Percentiles rank a stretch among this genome's conserved stretches.
Conservation (phyloP, 1,140 invertebrate genomes). For the Nephila pilipes region DNA sequence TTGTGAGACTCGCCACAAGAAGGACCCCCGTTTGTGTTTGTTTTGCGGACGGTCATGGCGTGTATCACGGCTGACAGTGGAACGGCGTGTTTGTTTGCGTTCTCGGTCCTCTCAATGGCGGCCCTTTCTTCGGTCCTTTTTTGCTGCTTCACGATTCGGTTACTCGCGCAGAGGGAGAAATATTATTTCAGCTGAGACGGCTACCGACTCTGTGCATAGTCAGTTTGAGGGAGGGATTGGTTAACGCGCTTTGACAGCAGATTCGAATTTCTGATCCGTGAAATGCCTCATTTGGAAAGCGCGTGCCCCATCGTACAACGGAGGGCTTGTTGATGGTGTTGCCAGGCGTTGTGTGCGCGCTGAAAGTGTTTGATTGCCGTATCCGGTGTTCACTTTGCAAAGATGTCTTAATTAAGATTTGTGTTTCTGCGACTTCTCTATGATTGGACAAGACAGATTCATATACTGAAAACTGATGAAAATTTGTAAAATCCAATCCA, state of each 20-base stretch:
- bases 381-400: too few relatives aligned
- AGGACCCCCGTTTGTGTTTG: conserved; percentile 33
- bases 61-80: conserved; percentile 9
- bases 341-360: too few relatives aligned
- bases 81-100: conserved; percentile 22
- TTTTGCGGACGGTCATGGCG: conserved; percentile 32
- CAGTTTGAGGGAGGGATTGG: neutral
- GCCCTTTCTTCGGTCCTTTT: neutral
- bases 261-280: neutral
- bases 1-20: neutral
- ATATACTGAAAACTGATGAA: too few relatives aligned
- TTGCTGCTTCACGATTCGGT: neutral
- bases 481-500: too few relatives aligned
- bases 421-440: too few relatives aligned
- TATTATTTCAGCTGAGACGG: conserved; percentile 46
- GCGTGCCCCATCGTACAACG: conserved; percentile 15
- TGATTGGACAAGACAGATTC: too few relatives aligned
- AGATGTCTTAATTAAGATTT: too few relatives aligned
- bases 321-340: neutral
- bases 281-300: conserved; percentile 7
- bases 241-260: conserved; percentile 7
- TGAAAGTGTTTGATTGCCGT: too few relatives aligned
- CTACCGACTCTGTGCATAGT: conserved; percentile 8
- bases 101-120: neutral
- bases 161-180: conserved; percentile 1